Percentiles rank a stretch among this genome's conserved stretches.
These are phyloP conservation scores for Drosophila acutilabella DNA, from an alignment of 2,888 invertebrate species.

Conservation along the genomic window DNA sequence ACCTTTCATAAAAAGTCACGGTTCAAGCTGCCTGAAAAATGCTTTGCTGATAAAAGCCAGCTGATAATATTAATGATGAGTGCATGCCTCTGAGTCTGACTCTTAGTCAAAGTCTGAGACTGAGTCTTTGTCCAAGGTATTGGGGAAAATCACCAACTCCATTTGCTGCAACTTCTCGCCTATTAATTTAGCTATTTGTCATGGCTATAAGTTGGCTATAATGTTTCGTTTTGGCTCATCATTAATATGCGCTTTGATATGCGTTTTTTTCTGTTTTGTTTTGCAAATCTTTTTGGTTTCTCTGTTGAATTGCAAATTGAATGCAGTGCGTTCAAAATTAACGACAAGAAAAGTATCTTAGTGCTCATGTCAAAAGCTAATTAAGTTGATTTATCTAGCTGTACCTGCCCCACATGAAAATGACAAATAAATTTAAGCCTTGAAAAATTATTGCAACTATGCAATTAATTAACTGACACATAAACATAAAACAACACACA, in stretches of 20 bases:
- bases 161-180: constrained; percentile 26
- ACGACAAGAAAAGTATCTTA: constrained; percentile 59
- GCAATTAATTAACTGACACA: constrained; percentile 73
- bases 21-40: constrained; percentile 58
- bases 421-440: constrained; percentile 70
- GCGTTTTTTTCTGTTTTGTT: background rate
- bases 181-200: constrained; percentile 77
- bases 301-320: constrained; percentile 62
- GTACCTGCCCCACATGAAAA: constrained; percentile 64
- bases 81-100: constrained; percentile 45
- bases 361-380: constrained; percentile 66
- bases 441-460: constrained; percentile 61
- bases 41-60: constrained; percentile 64
- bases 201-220: constrained; percentile 64
- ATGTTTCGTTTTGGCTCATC: constrained; percentile 19
- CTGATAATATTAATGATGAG: constrained; percentile 80
- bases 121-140: background rate
- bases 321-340: constrained; percentile 46
- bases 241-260: constrained; percentile 26
- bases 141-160: constrained; percentile 10
- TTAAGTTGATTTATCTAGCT: constrained; percentile 70
- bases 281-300: constrained; percentile 2
- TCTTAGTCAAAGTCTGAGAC: too few species aligned
- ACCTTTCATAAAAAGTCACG: constrained; percentile 68
- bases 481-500: constrained; percentile 50